These are phyloP conservation scores for Trochalopteron elliotii DNA, from an alignment of 2,113 vertebrate genomes.

Conservation along the genomic window DNA sequence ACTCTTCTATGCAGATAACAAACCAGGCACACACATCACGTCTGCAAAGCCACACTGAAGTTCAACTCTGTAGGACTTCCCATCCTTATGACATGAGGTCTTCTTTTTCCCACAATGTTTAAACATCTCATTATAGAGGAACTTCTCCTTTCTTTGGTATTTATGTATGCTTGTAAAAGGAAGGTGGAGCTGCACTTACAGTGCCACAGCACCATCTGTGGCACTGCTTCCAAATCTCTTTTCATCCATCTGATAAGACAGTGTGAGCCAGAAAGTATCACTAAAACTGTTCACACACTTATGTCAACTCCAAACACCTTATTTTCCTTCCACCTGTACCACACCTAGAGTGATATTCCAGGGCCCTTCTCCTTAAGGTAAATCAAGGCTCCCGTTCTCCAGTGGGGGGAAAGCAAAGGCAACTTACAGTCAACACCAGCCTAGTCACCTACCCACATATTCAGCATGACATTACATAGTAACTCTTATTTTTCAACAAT, in stretches of 20 bases:
- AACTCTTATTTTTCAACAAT: conserved; percentile 6
- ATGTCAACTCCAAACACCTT: background rate
- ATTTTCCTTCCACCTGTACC: background rate
- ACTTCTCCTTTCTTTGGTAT: background rate
- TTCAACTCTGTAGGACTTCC: background rate
- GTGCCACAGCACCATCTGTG: background rate
- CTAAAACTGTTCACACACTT: background rate
- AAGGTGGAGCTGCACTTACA: background rate
- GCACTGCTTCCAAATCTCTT: background rate
- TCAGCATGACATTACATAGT: background rate
- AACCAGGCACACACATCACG: background rate
- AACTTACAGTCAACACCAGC: background rate
- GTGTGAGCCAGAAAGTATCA: background rate
- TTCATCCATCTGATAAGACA: background rate
- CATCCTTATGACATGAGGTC: background rate
- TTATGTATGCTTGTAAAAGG: background rate
- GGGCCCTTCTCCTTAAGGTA: background rate
- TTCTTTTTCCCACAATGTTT: background rate
- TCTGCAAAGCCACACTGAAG: background rate
- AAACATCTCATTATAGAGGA: background rate
- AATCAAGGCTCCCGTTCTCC: background rate
- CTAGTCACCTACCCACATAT: background rate
- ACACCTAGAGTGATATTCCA: background rate
- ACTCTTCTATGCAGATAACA: background rate
- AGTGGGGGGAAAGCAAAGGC: background rate